Evolutionary conservation across 2,113 vertebrate genomes (phyloP).

Genomic region (Brachyhypopomus gauderio): DNA sequence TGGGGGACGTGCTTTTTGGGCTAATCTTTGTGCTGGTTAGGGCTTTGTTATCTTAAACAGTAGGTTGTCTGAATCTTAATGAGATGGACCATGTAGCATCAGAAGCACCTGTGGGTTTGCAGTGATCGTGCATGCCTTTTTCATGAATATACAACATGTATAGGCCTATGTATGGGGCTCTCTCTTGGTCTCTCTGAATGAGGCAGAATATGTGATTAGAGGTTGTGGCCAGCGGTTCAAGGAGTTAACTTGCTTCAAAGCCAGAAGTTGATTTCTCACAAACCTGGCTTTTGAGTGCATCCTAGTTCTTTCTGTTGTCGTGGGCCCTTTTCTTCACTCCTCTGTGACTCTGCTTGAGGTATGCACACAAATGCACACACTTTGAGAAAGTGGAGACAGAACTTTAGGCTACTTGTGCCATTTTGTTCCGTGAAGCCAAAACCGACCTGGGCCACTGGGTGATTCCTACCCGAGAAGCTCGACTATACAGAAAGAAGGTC

Average conservation of each 20-base stretch:
- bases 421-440: neutral
- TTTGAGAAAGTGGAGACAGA: conserved; percentile 1
- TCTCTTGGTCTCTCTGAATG: neutral
- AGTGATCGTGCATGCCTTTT: neutral
- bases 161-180: neutral
- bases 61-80: too few relatives aligned
- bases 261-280: conserved; percentile 50
- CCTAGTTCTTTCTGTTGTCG: conserved; percentile 45
- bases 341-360: conserved; percentile 55
- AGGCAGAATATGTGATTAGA: conserved; percentile 23
- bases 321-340: conserved; percentile 49
- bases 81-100: neutral
- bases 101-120: neutral
- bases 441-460: neutral
- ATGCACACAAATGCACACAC: neutral
- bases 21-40: neutral
- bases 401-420: conserved; percentile 2
- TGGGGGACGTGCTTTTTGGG: neutral
- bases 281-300: conserved; percentile 30
- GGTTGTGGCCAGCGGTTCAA: conserved; percentile 52
- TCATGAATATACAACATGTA: neutral
- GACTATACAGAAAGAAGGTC: neutral
- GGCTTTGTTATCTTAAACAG: neutral
- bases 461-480: neutral
- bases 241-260: conserved; percentile 17